Conservation (phyloP, 2,113 vertebrate genomes). For the Pelodiscus sinensis region DNA sequence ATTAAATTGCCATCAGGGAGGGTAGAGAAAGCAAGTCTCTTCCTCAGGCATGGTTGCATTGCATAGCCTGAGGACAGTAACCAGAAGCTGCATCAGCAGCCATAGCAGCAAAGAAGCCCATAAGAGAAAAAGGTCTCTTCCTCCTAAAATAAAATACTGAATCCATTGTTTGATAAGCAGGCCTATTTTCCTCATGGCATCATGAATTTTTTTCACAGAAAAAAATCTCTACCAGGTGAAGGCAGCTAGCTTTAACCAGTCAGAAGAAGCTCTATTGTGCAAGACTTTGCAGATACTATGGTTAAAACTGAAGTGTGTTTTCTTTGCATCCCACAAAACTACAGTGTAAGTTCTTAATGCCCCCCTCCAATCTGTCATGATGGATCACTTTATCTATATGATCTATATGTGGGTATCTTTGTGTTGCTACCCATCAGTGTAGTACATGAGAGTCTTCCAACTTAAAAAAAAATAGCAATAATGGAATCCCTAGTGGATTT, state of each 20-base stretch:
- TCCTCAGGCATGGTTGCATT: not conserved
- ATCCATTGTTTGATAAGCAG: not conserved
- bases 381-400: not conserved
- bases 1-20: not conserved
- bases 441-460: not conserved
- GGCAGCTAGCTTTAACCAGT: not conserved
- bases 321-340: not conserved
- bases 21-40: not conserved
- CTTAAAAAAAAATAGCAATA: not conserved
- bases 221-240: not conserved
- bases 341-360: not conserved
- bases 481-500: not conserved
- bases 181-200: not conserved
- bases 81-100: too few species aligned
- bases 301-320: not conserved
- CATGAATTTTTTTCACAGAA: not conserved
- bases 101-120: not conserved
- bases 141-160: not conserved
- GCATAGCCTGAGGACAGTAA: not conserved
- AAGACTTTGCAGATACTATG: not conserved
- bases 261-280: not conserved
- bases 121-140: not conserved
- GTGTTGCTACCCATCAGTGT: not conserved
- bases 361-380: not conserved
- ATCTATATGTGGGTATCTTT: not conserved